These are phyloP conservation scores for Agrotis clavis DNA, from an alignment of 2,888 invertebrate species.

Conservation along the genomic window DNA sequence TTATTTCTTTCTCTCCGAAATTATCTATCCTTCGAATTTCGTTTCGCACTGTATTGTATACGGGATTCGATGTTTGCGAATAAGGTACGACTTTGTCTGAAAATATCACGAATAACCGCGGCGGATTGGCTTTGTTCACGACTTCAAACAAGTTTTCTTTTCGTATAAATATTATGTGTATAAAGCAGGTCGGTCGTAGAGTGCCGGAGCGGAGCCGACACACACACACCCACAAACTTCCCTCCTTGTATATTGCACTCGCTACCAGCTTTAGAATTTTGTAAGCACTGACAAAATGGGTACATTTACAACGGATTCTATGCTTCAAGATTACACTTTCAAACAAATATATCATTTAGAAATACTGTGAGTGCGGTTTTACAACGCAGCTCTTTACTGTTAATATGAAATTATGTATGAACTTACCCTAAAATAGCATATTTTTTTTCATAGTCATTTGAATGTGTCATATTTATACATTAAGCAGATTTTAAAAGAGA, in stretches of 20 bases:
- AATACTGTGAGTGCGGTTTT: slow-evolving; percentile 5
- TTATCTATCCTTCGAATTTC: slow-evolving; percentile 91
- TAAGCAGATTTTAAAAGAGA: neutral
- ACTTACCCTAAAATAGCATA: neutral
- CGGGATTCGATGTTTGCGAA: slow-evolving; percentile 90
- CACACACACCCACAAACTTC: slow-evolving; percentile 71
- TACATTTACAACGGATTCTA: slow-evolving; percentile 56
- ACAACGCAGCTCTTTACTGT: neutral
- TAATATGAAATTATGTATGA: neutral
- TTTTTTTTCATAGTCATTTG: neutral
- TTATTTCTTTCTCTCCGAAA: slow-evolving; percentile 89
- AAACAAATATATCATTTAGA: slow-evolving; percentile 46
- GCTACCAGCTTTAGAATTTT: slow-evolving; percentile 68
- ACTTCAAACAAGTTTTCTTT: slow-evolving; percentile 90
- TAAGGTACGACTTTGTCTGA: slow-evolving; percentile 88
- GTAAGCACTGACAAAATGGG: slow-evolving; percentile 71
- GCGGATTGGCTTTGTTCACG: slow-evolving; percentile 89
- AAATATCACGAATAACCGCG: slow-evolving; percentile 90
- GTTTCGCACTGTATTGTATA: slow-evolving; percentile 91
- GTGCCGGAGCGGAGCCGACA: slow-evolving; percentile 50
- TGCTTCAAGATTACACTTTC: slow-evolving; percentile 58
- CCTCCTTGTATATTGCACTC: slow-evolving; percentile 71
- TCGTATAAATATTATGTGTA: slow-evolving; percentile 85
- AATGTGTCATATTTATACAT: neutral
- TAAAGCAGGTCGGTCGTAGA: slow-evolving; percentile 77